Base-by-base conservation (phyloP, 2,888 invertebrate species). In the Callyntrura sp. region DNA sequence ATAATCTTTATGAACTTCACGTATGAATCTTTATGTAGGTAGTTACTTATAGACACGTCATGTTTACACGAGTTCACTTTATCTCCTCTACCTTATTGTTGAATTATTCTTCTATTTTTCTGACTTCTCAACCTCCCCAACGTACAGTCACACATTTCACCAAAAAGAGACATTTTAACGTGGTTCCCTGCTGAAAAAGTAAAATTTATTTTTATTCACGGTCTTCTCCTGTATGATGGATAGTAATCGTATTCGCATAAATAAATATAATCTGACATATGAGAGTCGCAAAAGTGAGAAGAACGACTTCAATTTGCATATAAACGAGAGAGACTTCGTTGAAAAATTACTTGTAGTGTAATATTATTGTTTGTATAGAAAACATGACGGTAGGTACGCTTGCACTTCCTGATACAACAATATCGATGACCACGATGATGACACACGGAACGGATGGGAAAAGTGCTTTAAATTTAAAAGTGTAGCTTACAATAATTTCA, bases 341-440 rank as follows among this genome's bases (percentile, higher is more conserved):
- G n/a, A n/a, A n/a, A n/a, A n/a, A n/a, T n/a, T n/a, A n/a, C n/a
- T n/a, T n/a, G n/a, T n/a, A n/a, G n/a, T n/a, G n/a, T n/a, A n/a
- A n/a, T n/a, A n/a, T n/a, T n/a, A n/a, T n/a, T n/a, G n/a, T n/a
- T n/a, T n/a, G n/a, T n/a, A n/a, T n/a, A n/a, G n/a, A n/a, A n/a
- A n/a, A n/a, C n/a, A n/a, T n/a, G n/a, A n/a, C n/a, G n/a, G n/a
- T n/a, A n/a, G n/a, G n/a, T n/a, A n/a, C n/a, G n/a, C n/a, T n/a
- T n/a, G 68, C 17, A 68, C 68, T 68, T 68, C 68, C 68, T 68
- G 68, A 43, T 35, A 1, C 14, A n/a, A 68, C 17, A 68, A n/a
- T 68, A 68, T 68, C 68, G 43, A 68, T 68, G 43, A 68, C 43
- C 68, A 43, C 28, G 43, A 68, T 78, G 51, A 51, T 51, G 51